Base-by-base conservation (phyloP, 2,113 vertebrate species). In the Sigmodon hispidus region DNA sequence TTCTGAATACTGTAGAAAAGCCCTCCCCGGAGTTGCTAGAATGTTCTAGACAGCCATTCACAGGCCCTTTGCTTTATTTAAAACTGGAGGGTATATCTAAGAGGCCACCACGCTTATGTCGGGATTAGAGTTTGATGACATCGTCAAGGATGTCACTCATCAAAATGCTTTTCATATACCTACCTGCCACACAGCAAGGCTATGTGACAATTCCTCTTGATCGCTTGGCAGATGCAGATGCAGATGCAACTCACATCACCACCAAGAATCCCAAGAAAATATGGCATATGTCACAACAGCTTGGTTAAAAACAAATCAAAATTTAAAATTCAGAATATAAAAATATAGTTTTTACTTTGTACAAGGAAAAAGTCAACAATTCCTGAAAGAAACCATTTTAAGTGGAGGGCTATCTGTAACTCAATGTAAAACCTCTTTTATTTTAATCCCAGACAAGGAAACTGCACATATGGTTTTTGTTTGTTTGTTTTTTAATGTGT, bases 51-150 rank as follows among this genome's bases (percentile, higher is more conserved):
- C 0, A 75, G 7, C 75, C 22, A 84, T 57, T 70, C 24, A 11
- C 3, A 24, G 55, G 63, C 19, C 61, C n/a, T 83, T 72, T 5
- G 16, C 94, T 96, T 89, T 94, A 86, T 67, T 93, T 72, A 61
- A 81, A 80, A 40, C n/a, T 86, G 72, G 40, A 79, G 19, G 48
- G 48, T n/a, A 0, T 34, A 73, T 45, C 7, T n/a, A 72, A 77
- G 65, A 67, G 43, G n/a, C n/a, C 36, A 16, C 29, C 65, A 17
- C 0, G 59, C 19, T 45, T 89, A 21, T 21, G 16, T 2, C 36
- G 29, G 29, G 17, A 61, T 67, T 43, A 61, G 40, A 10, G 26
- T 24, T 22, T 48, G 45, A 57, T n/a, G 43, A 57, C 9, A 26
- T 16, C 16, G 16, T 85, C 31, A 52, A 67, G 43, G 13, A 75